Evolutionary conservation across 2,797 vertebrate species (phyloP).

Genomic region (Sebastes nivosus): DNA sequence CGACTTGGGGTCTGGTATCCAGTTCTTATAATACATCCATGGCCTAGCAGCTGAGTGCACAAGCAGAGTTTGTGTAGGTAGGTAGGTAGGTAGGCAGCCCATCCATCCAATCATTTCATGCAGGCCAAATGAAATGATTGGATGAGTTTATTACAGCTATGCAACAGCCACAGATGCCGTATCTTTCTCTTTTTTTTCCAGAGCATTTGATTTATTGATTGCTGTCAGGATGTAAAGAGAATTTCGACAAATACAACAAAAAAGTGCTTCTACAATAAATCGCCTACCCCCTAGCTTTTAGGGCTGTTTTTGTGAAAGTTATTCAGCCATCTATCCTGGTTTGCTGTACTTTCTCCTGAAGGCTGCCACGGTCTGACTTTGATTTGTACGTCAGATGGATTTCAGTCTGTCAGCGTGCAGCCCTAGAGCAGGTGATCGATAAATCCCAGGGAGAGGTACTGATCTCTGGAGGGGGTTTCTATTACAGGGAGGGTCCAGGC

Average conservation of each 20-base stretch:
- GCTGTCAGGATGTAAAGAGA: not conserved
- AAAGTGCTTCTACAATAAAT: not conserved
- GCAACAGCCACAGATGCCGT: not conserved
- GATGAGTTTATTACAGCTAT: not conserved
- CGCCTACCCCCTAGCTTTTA: not conserved
- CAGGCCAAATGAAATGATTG: not conserved
- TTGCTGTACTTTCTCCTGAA: not conserved
- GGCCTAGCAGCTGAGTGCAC: no score
- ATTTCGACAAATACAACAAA: not conserved
- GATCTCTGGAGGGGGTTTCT: conserved; percentile 22
- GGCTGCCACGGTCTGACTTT: not conserved
- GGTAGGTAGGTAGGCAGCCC: no score
- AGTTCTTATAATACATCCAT: no score
- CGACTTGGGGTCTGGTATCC: no score
- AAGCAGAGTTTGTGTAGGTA: no score
- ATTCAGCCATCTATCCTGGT: not conserved
- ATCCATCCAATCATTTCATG: not conserved
- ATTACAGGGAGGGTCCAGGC: conserved; percentile 15
- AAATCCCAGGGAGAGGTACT: conserved; percentile 18
- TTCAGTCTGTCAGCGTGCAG: conserved; percentile 30
- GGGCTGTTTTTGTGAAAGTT: not conserved
- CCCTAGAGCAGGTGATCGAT: conserved; percentile 39
- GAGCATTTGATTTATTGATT: not conserved
- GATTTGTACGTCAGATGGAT: conserved; percentile 27
- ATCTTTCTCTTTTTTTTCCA: not conserved